Conservation (phyloP, 2,797 vertebrate species). For the Gymnothorax javanicus region DNA sequence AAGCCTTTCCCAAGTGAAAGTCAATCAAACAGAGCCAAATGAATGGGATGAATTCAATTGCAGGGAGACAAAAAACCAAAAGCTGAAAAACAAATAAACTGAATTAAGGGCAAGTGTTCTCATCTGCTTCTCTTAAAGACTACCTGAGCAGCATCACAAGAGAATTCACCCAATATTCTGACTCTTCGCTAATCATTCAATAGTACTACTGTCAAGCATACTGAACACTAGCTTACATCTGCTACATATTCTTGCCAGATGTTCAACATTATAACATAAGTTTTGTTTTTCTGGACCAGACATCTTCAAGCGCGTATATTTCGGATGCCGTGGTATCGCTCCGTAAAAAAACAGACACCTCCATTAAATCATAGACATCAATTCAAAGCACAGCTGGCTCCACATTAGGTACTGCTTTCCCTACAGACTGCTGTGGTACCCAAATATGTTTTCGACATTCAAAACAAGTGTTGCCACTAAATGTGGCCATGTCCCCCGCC, state of each 20-base stretch:
- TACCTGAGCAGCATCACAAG: slow-evolving; percentile 35
- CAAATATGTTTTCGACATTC: not conserved
- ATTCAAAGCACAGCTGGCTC: not conserved
- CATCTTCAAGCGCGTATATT: not conserved
- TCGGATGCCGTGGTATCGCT: not conserved
- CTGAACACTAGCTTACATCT: slow-evolving; percentile 29
- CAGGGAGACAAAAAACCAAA: slow-evolving; percentile 26
- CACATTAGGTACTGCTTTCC: not conserved
- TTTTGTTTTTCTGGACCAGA: not conserved
- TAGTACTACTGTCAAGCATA: slow-evolving; percentile 46
- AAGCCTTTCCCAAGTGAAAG: slow-evolving; percentile 2
- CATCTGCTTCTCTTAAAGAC: slow-evolving; percentile 43
- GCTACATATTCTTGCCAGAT: not conserved
- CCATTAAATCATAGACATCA: not conserved
- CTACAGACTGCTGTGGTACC: not conserved
- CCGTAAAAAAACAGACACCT: not conserved
- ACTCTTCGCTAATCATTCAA: slow-evolving; percentile 41
- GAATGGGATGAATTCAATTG: slow-evolving; percentile 8
- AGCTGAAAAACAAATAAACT: not conserved
- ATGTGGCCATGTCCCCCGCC: too few relatives aligned
- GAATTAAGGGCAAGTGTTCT: slow-evolving; percentile 10
- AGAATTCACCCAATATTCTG: slow-evolving; percentile 38
- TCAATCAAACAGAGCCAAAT: not conserved
- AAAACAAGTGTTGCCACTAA: too few relatives aligned
- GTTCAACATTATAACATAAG: not conserved